A percentile compares a stretch with the other conserved stretches of the same genome.
These are phyloP conservation scores for Sitophilus oryzae DNA, from an alignment of 1,140 invertebrate genomes.

Conservation along the genomic window DNA sequence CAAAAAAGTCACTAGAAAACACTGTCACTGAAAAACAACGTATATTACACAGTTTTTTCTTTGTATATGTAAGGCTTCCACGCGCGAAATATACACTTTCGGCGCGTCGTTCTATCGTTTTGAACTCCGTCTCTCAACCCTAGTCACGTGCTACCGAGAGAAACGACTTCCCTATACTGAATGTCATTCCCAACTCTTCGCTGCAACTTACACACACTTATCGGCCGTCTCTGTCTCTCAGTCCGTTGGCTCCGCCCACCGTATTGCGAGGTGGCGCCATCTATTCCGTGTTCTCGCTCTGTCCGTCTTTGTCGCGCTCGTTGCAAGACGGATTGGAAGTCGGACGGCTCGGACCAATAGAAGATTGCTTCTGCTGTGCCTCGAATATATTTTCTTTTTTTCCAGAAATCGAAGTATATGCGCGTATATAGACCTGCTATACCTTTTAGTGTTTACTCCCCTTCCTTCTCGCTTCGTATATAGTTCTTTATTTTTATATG, in stretches of 20 bases:
- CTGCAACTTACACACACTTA: slow-evolving; percentile 23
- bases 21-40: too few species aligned
- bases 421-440: slow-evolving; percentile 32
- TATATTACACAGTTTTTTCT: too few species aligned
- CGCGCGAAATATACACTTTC: too few species aligned
- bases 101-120: too few species aligned
- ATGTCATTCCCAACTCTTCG: slow-evolving; percentile 21
- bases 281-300: slow-evolving; percentile 23
- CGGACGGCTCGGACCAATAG: slow-evolving; percentile 35
- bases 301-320: slow-evolving; percentile 22
- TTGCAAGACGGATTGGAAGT: slow-evolving; percentile 26
- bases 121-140: background rate
- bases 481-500: slow-evolving; percentile 27
- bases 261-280: slow-evolving; percentile 41
- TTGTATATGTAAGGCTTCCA: too few species aligned
- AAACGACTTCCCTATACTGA: slow-evolving; percentile 44
- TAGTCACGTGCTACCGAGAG: slow-evolving; percentile 39
- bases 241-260: slow-evolving; percentile 35
- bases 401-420: slow-evolving; percentile 41
- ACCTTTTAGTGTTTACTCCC: slow-evolving; percentile 18
- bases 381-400: slow-evolving; percentile 43
- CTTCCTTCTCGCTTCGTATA: slow-evolving; percentile 23
- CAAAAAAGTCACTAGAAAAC: too few species aligned
- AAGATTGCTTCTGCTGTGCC: slow-evolving; percentile 36
- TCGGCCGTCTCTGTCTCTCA: slow-evolving; percentile 12